Base-by-base conservation (phyloP, 2,113 vertebrate species). In the Ophthalmolycus amberensis region DNA sequence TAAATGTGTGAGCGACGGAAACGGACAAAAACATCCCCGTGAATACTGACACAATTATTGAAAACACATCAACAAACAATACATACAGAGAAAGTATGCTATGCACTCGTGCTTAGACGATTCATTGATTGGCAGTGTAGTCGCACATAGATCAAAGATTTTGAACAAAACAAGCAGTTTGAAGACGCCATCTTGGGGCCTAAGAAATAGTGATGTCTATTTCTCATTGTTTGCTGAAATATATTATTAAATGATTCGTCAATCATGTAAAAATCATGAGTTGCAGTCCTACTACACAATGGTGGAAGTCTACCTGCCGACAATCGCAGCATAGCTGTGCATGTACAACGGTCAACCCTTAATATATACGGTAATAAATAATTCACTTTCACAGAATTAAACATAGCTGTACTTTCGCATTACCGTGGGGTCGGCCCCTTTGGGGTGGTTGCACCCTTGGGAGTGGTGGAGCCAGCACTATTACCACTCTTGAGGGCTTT, bases 351-450 rank as follows among this genome's bases (percentile, higher is more conserved):
- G 20, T 44, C 32, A 25, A 72, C 16, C 20, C 16, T 58, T 62
- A 9, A 37, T 25, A 44, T 56, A 71, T 9, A 25, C 25, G 25
- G 25, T 25, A 54, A 42, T 32, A 42, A 40, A 69, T 0, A 44
- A 54, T 18, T 54, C 27, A 66, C 37, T 7, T 9, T 11, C 8
- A 40, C 52, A 40, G 32, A 73, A 7, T 10, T 22, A 64, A 38
- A 68, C 29, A 25, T 3, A 22, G 44, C 25, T 20, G 5, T 9
- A 22, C 5, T 29, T 34, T 69, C 11, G 3, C 37, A 65, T 91
- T 93, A 99, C 98, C 97, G 96, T 44, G 98, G 96, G 0, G 94
- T 88, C 29, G 94, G 93, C 1, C 89, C 94, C 50, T 95, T 95
- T 0, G 91, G 89, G 1, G 90, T 90, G 29, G 85, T 84, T 40